Evolutionary conservation across 2,888 invertebrate species (phyloP).

Genomic region (Lypha dubia): DNA sequence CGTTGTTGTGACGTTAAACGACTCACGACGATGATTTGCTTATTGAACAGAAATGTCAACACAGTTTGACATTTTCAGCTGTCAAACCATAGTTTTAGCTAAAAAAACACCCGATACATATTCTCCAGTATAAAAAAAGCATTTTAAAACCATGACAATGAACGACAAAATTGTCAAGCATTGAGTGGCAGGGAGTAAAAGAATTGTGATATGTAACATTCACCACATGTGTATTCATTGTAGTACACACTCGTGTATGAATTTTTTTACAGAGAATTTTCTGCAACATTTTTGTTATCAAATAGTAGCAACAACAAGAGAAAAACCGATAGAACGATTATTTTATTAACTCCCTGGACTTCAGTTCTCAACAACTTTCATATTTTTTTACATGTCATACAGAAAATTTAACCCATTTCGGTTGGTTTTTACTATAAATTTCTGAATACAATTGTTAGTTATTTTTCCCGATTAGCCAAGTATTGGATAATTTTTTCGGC

Average conservation of each 20-base stretch:
- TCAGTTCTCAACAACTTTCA: conserved; percentile 6
- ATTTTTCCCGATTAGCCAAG: too few relatives aligned
- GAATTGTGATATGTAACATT: conserved; percentile 38
- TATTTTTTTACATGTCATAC: conserved; percentile 19
- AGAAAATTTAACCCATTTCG: conserved; percentile 33
- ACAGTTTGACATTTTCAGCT: too few relatives aligned
- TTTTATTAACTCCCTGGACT: conserved; percentile 34
- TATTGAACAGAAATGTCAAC: too few relatives aligned
- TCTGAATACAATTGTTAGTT: too few relatives aligned
- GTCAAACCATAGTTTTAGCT: too few relatives aligned
- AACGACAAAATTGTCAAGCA: conserved; percentile 34
- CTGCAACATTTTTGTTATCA: conserved; percentile 6
- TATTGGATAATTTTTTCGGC: too few relatives aligned
- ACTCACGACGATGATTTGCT: too few relatives aligned
- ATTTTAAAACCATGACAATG: conserved; percentile 8
- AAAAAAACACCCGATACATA: too few relatives aligned
- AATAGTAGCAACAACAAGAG: neutral
- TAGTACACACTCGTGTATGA: conserved; percentile 5
- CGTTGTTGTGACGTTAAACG: too few relatives aligned
- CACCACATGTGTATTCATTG: conserved; percentile 25
- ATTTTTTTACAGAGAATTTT: neutral
- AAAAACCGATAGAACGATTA: conserved; percentile 2
- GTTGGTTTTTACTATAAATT: neutral
- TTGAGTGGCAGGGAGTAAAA: neutral
- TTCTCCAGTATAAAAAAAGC: neutral